phyloP scores from a whole-genome alignment of 2,888 invertebrate species.

The Epinotia demarniana region DNA sequence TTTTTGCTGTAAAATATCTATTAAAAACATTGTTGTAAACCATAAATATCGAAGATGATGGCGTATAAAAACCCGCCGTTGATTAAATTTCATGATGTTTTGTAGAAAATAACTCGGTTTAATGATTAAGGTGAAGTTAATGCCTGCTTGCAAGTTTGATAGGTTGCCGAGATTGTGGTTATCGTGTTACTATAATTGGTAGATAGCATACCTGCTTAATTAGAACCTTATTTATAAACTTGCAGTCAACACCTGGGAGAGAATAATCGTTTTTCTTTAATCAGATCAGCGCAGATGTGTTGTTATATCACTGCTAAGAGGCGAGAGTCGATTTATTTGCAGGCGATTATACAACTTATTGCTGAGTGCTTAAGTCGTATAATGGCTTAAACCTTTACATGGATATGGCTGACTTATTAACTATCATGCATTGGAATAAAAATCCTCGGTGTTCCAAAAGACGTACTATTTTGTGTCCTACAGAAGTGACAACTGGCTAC shows the following conservation, averaged over 20 bases:
- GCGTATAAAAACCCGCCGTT: conserved; percentile 9
- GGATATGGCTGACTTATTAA: too few relatives aligned
- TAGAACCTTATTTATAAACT: conserved; percentile 34
- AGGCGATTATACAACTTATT: too few relatives aligned
- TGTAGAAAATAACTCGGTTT: conserved; percentile 23
- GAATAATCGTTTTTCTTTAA: conserved; percentile 22
- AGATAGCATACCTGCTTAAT: conserved; percentile 22
- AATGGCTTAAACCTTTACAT: neutral
- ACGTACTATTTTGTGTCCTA: neutral
- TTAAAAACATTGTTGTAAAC: conserved; percentile 23
- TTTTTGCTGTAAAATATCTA: neutral
- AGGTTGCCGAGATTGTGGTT: conserved; percentile 21
- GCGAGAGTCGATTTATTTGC: too few relatives aligned
- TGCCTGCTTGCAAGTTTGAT: conserved; percentile 17
- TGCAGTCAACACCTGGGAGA: conserved; percentile 54
- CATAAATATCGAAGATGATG: conserved; percentile 13
- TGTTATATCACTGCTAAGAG: neutral
- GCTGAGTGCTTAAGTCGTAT: too few relatives aligned
- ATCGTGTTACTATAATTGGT: conserved; percentile 23
- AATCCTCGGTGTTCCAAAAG: neutral
- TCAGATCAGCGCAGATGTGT: neutral
- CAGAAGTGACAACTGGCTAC: neutral
- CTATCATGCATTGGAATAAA: too few relatives aligned
- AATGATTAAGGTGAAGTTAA: conserved; percentile 19
- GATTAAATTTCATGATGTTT: conserved; percentile 29